Evolutionary conservation across 1,140 invertebrate species (phyloP).

Genomic region (Rhagoletis pomonella): DNA sequence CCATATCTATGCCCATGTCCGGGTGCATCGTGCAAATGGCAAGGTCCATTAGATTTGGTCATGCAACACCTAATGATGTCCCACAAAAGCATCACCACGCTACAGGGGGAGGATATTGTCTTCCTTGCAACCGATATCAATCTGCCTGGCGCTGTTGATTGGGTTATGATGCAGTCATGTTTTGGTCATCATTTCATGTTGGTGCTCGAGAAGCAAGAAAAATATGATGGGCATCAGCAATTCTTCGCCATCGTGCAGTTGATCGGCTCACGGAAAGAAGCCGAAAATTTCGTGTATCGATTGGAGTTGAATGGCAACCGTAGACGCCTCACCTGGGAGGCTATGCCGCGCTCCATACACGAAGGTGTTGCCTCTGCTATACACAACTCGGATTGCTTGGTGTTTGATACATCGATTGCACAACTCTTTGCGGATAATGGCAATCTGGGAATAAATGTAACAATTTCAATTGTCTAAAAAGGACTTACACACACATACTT

Average conservation of each 20-base stretch:
- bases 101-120: slow-evolving; percentile 98
- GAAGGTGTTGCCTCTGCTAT: slow-evolving; percentile 99
- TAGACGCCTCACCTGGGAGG: slow-evolving; percentile 97
- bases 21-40: slow-evolving; percentile 99
- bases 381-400: slow-evolving; percentile 97
- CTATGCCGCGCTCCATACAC: slow-evolving; percentile 98
- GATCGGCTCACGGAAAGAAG: slow-evolving; percentile 98
- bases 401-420: slow-evolving; percentile 98
- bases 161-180: slow-evolving; percentile 99
- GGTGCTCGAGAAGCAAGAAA: slow-evolving; percentile 99
- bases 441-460: slow-evolving; percentile 99
- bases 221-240: slow-evolving; percentile 97
- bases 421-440: slow-evolving; percentile 99
- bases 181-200: slow-evolving; percentile 99
- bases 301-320: slow-evolving; percentile 97
- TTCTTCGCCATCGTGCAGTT: slow-evolving; percentile 99
- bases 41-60: slow-evolving; percentile 93
- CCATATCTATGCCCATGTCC: slow-evolving; percentile 99
- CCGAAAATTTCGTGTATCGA: slow-evolving; percentile 99
- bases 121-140: slow-evolving; percentile 99
- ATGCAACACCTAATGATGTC: slow-evolving; percentile 98
- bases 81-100: slow-evolving; percentile 99
- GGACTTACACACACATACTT: slow-evolving; percentile 31
- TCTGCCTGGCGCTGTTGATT: slow-evolving; percentile 98
- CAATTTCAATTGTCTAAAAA: slow-evolving; percentile 90